phyloP scores from a whole-genome alignment of 2,797 vertebrate species.

The Aratinga solstitialis region DNA sequence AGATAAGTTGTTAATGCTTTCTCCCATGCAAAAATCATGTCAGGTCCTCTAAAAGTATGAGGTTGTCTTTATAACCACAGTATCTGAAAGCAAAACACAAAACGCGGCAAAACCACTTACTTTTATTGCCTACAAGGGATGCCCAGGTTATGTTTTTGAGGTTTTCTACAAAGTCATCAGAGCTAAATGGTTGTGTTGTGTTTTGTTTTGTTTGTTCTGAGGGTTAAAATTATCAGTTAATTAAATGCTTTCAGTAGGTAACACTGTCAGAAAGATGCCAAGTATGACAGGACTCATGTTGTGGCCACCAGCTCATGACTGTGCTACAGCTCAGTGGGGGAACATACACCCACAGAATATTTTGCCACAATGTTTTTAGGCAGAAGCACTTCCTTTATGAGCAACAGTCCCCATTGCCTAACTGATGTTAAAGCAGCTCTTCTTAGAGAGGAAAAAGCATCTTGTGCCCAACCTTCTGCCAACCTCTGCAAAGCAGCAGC shows the following conservation, averaged over 20 bases:
- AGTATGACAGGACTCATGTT: not conserved
- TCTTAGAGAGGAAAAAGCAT: not conserved
- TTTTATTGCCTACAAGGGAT: not conserved
- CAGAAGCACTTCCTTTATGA: not conserved
- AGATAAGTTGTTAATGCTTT: not conserved
- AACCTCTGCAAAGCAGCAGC: not conserved
- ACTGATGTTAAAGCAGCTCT: not conserved
- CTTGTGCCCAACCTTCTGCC: not conserved
- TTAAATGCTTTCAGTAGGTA: not conserved
- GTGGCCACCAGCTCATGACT: not conserved
- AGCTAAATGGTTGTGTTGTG: not conserved
- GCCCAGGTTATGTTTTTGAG: not conserved
- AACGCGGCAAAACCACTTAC: not conserved
- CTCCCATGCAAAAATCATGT: not conserved
- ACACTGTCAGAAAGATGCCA: not conserved
- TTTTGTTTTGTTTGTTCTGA: not conserved
- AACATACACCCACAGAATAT: not conserved
- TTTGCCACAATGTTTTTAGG: not conserved
- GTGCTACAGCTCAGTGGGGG: accelerated
- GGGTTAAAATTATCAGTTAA: slow-evolving; percentile 11
- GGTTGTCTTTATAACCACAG: not conserved
- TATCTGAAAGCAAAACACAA: not conserved
- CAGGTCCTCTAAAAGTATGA: not conserved
- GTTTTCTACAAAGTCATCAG: not conserved
- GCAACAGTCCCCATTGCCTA: not conserved